Base-by-base conservation (phyloP, 1,140 invertebrate genomes). In the Ctenoplectra terminalis region DNA sequence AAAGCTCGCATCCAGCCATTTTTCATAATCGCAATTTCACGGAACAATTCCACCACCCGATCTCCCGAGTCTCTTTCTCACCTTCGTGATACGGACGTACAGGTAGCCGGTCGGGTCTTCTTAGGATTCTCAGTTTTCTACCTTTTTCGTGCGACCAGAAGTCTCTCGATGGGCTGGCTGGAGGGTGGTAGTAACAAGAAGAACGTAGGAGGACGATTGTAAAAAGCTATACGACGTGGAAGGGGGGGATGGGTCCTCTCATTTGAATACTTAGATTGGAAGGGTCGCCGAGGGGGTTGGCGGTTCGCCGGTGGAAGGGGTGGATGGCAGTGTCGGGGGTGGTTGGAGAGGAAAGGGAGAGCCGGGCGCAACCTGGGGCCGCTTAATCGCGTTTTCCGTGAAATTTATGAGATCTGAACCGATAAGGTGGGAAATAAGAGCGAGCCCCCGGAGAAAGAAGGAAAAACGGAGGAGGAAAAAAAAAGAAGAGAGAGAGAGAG, bases 231-330 rank as follows among this genome's bases (percentile, higher is more conserved):
- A 88, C 88, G 84, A 74, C 63, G 64, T 13, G 76, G 84, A 71
- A n/a, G 61, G 78, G 58, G 64, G 64, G 84, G 82, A 86, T 87
- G 75, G 89, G 77, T 87, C 90, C 88, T 90, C 92, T 93, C 92
- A 93, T 94, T 94, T 94, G 92, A 94, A 94, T 93, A 93, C 93
- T 93, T 93, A 93, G 91, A 93, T 94, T 94, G 92, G 92, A 93
- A 92, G 90, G 90, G 89, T 90, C 90, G 84, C 67, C 81, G 64
- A 76, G 81, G 75, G 82, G 76, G 56, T 63, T 76, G 78, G 67
- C 83, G 77, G 81, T 72, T 56, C 54, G 58, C 77, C 52, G 79
- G 85, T 77, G 63, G 77, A 84, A 63, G 74, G 80, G 75, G 85
- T 67, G 63, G 77, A 58, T 50, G 64, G 66, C 31, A 54, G 48